phyloP scores from a whole-genome alignment of 2,888 invertebrate genomes.

The Sphecodes monilicornis region DNA sequence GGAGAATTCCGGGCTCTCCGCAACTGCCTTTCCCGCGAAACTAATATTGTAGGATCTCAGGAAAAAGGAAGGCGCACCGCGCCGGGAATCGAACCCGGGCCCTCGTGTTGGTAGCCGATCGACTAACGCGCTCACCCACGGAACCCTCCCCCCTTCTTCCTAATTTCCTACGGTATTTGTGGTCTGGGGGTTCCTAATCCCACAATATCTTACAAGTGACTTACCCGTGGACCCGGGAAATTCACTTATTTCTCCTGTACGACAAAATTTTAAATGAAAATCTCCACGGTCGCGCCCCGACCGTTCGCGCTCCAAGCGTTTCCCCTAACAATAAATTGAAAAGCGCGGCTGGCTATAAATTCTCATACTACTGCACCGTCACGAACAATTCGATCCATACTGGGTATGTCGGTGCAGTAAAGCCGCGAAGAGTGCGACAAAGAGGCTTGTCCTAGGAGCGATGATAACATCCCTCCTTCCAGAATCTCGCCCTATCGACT shows the following conservation, averaged over 20 bases:
- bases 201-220: constrained; percentile 57
- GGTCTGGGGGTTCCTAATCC: too few relatives aligned
- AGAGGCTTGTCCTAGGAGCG: too few relatives aligned
- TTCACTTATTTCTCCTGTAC: constrained; percentile 36
- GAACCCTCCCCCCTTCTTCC: too few relatives aligned
- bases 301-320: not conserved
- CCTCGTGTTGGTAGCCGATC: too few relatives aligned
- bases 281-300: not conserved
- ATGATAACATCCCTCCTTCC: too few relatives aligned
- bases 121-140: too few relatives aligned
- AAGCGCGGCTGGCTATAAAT: not conserved
- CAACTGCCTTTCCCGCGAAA: constrained; percentile 52
- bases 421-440: too few relatives aligned
- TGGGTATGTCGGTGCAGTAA: not conserved
- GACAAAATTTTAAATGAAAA: constrained; percentile 39
- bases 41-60: too few relatives aligned
- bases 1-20: constrained; percentile 58
- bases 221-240: constrained; percentile 28
- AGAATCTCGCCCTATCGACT: too few relatives aligned
- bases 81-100: too few relatives aligned
- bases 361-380: not conserved
- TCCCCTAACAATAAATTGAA: not conserved
- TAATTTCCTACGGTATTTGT: too few relatives aligned
- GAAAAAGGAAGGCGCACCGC: too few relatives aligned
- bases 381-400: not conserved